Evolutionary conservation across 2,888 invertebrate genomes (phyloP).

Genomic region (Drosophila nr. medialis): DNA sequence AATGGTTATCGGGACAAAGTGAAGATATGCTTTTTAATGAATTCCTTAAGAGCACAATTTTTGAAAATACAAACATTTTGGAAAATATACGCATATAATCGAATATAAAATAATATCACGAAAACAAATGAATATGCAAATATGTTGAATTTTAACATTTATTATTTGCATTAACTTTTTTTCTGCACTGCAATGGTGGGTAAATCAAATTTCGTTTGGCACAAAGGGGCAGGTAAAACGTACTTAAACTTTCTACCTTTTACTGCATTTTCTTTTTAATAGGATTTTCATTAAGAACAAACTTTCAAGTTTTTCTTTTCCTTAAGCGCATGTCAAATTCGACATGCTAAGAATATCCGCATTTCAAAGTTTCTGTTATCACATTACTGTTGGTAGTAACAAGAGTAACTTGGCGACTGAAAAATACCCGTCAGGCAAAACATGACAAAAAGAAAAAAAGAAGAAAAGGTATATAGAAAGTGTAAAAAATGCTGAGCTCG

Average conservation of each 20-base stretch:
- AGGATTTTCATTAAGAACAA: conserved; percentile 17
- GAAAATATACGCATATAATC: not conserved
- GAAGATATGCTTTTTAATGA: not conserved
- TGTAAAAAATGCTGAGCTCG: conserved; percentile 65
- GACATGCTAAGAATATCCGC: conserved; percentile 36
- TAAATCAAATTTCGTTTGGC: not conserved
- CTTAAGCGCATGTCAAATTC: conserved; percentile 31
- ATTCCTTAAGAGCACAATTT: conserved; percentile 1
- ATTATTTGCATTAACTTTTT: not conserved
- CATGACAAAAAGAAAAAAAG: conserved; percentile 21
- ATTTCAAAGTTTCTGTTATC: conserved; percentile 48
- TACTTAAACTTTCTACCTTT: not conserved
- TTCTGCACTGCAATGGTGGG: not conserved
- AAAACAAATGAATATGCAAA: not conserved
- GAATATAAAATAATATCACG: not conserved
- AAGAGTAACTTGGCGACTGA: conserved; percentile 52
- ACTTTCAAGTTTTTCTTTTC: conserved; percentile 1
- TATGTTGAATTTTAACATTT: not conserved
- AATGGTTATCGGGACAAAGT: conserved; percentile 37
- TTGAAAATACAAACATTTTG: not conserved
- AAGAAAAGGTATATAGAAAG: conserved; percentile 33
- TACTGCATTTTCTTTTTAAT: conserved; percentile 11
- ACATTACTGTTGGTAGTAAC: conserved; percentile 62
- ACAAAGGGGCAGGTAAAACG: not conserved
- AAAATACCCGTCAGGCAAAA: conserved; percentile 52